These are phyloP conservation scores for Gephyroberyx darwinii DNA, from an alignment of 2,797 vertebrate species.

Conservation along the genomic window DNA sequence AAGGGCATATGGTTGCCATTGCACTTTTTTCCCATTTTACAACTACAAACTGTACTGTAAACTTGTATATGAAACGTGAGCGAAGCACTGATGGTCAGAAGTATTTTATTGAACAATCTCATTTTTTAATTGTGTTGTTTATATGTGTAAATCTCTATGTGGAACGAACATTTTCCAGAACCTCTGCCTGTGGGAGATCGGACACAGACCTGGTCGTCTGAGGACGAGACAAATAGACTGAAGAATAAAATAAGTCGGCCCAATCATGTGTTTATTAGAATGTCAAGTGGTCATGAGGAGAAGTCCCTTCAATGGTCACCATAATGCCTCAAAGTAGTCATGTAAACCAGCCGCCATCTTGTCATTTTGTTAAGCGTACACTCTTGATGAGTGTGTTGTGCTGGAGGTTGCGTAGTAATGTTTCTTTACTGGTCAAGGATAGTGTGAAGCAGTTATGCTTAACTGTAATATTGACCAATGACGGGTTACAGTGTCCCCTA, in stretches of 20 bases:
- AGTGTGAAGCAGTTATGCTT: conserved; percentile 40
- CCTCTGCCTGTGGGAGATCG: conserved; percentile 57
- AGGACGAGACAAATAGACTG: conserved; percentile 30
- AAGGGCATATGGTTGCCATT: conserved; percentile 42
- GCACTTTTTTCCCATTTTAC: conserved; percentile 49
- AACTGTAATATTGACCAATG: conserved; percentile 43
- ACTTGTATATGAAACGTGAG: conserved; percentile 69
- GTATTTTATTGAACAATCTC: conserved; percentile 76
- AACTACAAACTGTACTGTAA: conserved; percentile 69
- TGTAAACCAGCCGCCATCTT: conserved; percentile 67
- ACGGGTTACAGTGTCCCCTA: conserved; percentile 26
- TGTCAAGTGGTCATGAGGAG: conserved; percentile 39
- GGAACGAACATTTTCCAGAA: conserved; percentile 47
- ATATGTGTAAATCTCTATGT: conserved; percentile 64
- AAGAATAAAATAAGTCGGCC: conserved; percentile 37
- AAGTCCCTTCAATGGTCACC: conserved; percentile 70
- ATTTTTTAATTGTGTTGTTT: conserved; percentile 59
- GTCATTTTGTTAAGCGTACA: conserved; percentile 45
- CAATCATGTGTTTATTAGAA: conserved; percentile 43
- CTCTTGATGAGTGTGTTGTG: conserved; percentile 40
- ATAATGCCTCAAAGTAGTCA: conserved; percentile 73
- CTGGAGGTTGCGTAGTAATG: conserved; percentile 42
- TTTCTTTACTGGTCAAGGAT: conserved; percentile 50
- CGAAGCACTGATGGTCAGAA: conserved; percentile 82
- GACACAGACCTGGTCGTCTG: conserved; percentile 25